Evolutionary conservation across 2,113 vertebrate genomes (phyloP).

Genomic region (Eretmochelys imbricata): DNA sequence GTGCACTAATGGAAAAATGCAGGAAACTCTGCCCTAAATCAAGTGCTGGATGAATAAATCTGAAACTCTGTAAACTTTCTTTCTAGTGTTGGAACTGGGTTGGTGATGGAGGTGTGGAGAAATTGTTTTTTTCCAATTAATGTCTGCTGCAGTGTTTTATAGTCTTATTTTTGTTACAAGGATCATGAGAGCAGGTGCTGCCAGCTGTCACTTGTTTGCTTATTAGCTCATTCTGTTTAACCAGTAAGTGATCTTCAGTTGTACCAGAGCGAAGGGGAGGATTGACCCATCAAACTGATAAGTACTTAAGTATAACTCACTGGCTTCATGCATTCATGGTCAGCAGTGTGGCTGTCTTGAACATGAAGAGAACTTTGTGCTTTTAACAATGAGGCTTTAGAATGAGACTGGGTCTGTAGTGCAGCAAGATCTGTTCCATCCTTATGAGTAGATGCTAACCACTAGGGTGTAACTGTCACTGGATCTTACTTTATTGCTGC

Average conservation of each 20-base stretch:
- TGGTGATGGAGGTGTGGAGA: background rate
- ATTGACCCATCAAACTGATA: background rate
- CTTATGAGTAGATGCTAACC: background rate
- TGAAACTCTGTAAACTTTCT: background rate
- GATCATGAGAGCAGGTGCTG: background rate
- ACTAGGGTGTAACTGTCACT: background rate
- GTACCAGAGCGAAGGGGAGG: background rate
- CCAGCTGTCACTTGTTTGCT: slow-evolving; percentile 27
- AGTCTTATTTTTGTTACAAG: background rate
- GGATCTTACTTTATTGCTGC: background rate
- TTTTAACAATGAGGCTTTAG: background rate
- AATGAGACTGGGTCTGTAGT: slow-evolving; percentile 7
- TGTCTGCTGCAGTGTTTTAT: background rate
- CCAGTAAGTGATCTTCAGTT: background rate
- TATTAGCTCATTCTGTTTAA: slow-evolving; percentile 20
- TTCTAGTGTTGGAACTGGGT: background rate
- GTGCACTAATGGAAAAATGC: background rate
- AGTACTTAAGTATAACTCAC: background rate
- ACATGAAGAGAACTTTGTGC: background rate
- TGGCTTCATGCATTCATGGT: background rate
- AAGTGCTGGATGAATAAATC: background rate
- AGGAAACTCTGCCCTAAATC: background rate
- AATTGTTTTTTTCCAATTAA: background rate
- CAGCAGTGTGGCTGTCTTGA: background rate
- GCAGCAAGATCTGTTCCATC: background rate